phyloP scores from a whole-genome alignment of 2,888 invertebrate species.

The Junonia oenone region DNA sequence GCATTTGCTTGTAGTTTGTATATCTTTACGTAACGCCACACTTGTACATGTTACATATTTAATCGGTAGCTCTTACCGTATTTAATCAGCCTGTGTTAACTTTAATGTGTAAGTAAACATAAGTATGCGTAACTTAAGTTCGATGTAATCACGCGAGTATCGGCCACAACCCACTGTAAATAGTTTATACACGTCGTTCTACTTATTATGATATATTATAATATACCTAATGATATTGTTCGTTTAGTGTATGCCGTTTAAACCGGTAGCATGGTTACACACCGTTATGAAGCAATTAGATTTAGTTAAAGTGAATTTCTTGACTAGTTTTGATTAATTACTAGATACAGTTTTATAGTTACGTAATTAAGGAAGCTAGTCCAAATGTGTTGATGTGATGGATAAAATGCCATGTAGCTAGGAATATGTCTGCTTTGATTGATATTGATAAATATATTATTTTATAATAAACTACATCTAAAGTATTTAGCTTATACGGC shows the following conservation, averaged over 20 bases:
- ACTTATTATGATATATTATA: slow-evolving; percentile 25
- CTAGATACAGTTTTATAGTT: slow-evolving; percentile 62
- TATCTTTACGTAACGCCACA: slow-evolving; percentile 31
- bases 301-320: slow-evolving; percentile 52
- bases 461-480: slow-evolving; percentile 30
- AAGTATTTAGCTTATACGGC: slow-evolving; percentile 42
- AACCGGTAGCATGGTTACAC: slow-evolving; percentile 23
- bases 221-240: slow-evolving; percentile 29
- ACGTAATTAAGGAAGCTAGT: slow-evolving; percentile 77
- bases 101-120: slow-evolving; percentile 30
- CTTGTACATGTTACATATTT: slow-evolving; percentile 20
- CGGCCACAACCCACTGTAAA: slow-evolving; percentile 37
- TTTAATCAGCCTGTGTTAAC: slow-evolving; percentile 33
- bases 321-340: slow-evolving; percentile 76
- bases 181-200: slow-evolving; percentile 32
- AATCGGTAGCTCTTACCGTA: slow-evolving; percentile 28
- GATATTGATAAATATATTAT: slow-evolving; percentile 30
- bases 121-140: slow-evolving; percentile 31
- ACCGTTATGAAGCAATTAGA: slow-evolving; percentile 44
- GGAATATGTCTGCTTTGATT: slow-evolving; percentile 40
- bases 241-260: slow-evolving; percentile 27
- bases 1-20: slow-evolving; percentile 72
- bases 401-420: slow-evolving; percentile 71
- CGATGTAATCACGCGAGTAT: slow-evolving; percentile 31
- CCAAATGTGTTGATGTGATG: slow-evolving; percentile 75